A percentile compares a stretch with the other conserved stretches of the same genome.
phyloP scores from a whole-genome alignment of 2,797 vertebrate species.

The Sylvilagus floridanus region DNA sequence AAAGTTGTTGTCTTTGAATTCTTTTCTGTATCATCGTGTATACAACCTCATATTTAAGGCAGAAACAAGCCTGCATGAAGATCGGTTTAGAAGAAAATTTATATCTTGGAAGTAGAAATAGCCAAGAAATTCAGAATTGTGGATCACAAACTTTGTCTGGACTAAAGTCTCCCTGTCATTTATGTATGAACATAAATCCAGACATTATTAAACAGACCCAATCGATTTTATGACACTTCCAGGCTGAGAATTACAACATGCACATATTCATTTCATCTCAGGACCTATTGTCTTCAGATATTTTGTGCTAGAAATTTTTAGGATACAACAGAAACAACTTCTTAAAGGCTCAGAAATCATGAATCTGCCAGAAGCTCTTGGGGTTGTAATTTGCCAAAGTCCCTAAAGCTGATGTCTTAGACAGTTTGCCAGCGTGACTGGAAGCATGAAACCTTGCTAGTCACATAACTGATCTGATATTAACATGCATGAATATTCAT shows the following conservation, averaged over 20 bases:
- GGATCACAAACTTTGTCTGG: not conserved
- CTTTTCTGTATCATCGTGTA: not conserved
- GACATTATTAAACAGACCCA: too few species aligned
- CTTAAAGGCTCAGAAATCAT: slow-evolving; percentile 24
- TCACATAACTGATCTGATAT: not conserved
- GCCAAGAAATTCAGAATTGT: not conserved
- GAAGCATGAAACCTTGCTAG: not conserved
- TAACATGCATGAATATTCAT: not conserved
- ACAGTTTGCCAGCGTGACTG: not conserved
- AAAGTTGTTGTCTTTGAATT: slow-evolving; percentile 40
- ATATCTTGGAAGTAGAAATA: not conserved
- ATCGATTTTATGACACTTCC: not conserved
- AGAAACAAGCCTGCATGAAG: not conserved
- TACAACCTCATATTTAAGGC: not conserved
- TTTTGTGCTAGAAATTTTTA: not conserved
- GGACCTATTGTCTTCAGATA: not conserved
- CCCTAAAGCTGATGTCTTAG: not conserved
- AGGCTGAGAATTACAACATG: not conserved
- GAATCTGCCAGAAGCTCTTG: not conserved
- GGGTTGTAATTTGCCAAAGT: not conserved
- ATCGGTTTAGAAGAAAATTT: not conserved
- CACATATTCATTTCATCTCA: not conserved
- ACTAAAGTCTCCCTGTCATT: not conserved
- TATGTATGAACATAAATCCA: not conserved
- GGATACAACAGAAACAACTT: not conserved